Percentiles rank a stretch among this genome's conserved stretches.
Conservation (phyloP, 2,888 invertebrate species). For the Lasioglossum villosulum region DNA sequence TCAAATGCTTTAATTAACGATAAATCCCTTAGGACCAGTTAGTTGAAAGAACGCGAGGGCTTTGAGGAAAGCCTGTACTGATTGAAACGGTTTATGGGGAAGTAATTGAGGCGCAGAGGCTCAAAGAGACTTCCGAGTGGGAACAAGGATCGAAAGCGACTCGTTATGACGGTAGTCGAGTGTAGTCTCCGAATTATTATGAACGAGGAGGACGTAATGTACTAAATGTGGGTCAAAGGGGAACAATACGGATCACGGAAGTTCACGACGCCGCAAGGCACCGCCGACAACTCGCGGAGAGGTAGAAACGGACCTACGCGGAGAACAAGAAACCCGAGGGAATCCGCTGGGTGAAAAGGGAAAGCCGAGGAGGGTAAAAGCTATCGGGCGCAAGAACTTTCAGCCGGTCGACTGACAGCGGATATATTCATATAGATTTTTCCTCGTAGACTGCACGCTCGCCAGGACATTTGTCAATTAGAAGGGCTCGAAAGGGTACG, state of each 20-base stretch:
- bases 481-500: conserved; percentile 38
- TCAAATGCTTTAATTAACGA: background rate
- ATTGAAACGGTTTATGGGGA: background rate
- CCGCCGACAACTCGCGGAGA: background rate
- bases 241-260: conserved; percentile 8
- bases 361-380: conserved; percentile 10
- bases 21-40: background rate
- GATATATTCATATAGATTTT: conserved; percentile 60
- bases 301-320: background rate
- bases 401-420: conserved; percentile 42
- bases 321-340: background rate
- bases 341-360: background rate
- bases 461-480: conserved; percentile 59
- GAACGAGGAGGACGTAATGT: background rate
- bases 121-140: background rate
- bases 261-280: background rate
- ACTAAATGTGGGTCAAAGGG: conserved; percentile 17
- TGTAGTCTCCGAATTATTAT: background rate
- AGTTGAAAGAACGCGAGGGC: background rate
- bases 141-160: background rate
- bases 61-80: background rate
- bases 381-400: conserved; percentile 35
- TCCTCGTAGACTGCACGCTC: conserved; percentile 35
- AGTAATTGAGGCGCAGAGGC: background rate
- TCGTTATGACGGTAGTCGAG: background rate